Conservation (phyloP, 2,888 invertebrate species). For the Dastarcus helophoroides region DNA sequence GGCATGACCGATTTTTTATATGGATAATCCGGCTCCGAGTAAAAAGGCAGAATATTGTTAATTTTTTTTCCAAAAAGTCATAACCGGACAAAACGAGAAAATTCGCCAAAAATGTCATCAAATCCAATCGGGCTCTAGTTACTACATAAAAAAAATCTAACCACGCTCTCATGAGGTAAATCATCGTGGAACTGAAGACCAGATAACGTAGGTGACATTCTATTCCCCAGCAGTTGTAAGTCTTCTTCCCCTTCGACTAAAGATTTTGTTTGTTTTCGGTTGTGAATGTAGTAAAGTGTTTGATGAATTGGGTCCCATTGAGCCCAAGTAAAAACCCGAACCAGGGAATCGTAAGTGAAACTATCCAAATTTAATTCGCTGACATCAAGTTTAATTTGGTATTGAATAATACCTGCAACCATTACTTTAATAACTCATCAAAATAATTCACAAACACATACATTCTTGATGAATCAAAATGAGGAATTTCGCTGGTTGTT, state of each 20-base stretch:
- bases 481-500: constrained; percentile 51
- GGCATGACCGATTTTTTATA: too few relatives aligned
- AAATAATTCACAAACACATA: constrained; percentile 39
- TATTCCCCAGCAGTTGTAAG: constrained; percentile 45
- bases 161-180: constrained; percentile 77
- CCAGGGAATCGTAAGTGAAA: constrained; percentile 37
- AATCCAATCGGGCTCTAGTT: too few relatives aligned
- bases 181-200: constrained; percentile 80
- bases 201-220: constrained; percentile 61
- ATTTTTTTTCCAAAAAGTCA: too few relatives aligned
- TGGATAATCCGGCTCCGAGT: too few relatives aligned
- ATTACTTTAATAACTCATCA: background rate
- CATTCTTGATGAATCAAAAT: constrained; percentile 69
- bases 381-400: constrained; percentile 25
- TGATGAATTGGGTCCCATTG: constrained; percentile 75
- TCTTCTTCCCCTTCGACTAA: constrained; percentile 54
- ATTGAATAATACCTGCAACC: constrained; percentile 32
- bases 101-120: too few relatives aligned
- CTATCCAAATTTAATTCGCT: constrained; percentile 14
- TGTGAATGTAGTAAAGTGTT: constrained; percentile 75
- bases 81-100: too few relatives aligned
- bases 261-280: constrained; percentile 57
- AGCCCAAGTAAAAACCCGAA: constrained; percentile 71
- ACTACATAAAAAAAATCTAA: constrained; percentile 39
- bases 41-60: too few relatives aligned